Evolutionary conservation across 2,113 vertebrate species (phyloP).

Genomic region (Poicephalus meyeri): DNA sequence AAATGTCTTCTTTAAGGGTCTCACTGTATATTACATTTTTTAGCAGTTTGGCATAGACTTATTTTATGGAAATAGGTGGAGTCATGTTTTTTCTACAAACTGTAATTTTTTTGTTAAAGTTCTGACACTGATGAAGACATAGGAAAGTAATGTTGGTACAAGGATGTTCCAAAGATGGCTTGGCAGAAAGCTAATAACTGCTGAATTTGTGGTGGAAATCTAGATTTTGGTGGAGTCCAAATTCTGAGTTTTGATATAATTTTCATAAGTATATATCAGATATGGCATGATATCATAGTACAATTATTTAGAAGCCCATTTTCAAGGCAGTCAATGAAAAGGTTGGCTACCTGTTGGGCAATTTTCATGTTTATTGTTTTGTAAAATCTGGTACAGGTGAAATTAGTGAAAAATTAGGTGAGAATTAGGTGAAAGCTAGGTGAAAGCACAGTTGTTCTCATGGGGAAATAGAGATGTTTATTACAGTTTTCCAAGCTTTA

Average conservation of each 20-base stretch:
- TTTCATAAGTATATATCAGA: neutral
- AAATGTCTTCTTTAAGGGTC: neutral
- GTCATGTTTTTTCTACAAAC: neutral
- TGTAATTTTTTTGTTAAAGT: neutral
- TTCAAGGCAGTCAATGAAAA: neutral
- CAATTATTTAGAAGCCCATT: neutral
- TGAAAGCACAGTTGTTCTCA: neutral
- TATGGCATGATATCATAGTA: neutral
- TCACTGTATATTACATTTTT: neutral
- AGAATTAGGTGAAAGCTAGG: neutral
- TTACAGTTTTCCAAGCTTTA: neutral
- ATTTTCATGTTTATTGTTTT: neutral
- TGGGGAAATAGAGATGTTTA: neutral
- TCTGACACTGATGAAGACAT: neutral
- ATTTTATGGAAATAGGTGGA: neutral
- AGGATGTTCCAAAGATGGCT: neutral
- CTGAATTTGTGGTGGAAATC: neutral
- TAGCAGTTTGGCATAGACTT: neutral
- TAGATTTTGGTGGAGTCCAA: neutral
- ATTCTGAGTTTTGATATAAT: neutral
- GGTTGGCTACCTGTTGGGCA: neutral
- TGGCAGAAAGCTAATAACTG: neutral
- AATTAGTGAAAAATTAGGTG: neutral
- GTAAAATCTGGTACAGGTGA: neutral
- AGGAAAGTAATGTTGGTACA: neutral